Evolutionary conservation across 2,113 vertebrate species (phyloP), one percentile per base, ranked within the genome.

Genomic region (Lasiurus borealis): DNA sequence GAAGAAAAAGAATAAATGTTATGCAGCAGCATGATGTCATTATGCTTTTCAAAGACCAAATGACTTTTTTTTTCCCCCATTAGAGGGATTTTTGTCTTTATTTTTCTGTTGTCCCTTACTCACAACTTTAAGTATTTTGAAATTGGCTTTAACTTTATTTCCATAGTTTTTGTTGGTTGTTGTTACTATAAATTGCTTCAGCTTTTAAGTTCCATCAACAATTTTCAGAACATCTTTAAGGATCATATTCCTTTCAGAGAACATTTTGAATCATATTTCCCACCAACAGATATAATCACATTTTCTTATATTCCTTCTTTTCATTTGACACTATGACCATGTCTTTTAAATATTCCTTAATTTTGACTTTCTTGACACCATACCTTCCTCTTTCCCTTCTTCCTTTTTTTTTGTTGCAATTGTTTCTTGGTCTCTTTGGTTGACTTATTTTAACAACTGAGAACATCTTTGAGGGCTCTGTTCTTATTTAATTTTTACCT

Each of bases 81-180:
- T 68, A n/a, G 46, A 89, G 34, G 14, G 1, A 64, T 52, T 46
- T 71, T 87, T 73, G 8, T 3, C 7, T 0, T 9, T 25, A n/a
- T 16, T 7, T 27, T 15, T 18, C 4, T 12, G 23, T 81, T 75
- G 44, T 48, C 29, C 23, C 40, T 59, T 87, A 66, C 34, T 85
- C 25, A 62, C 1, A 78, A 50, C 4, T 73, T 82, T 62, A 23
- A 7, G 0, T 40, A 40, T 40, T 29, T 46, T 80, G 19, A 93
- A 86, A 62, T 88, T 76, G 72, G 18, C 59, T 81, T 93, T 82
- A 93, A 73, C 29, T 85, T 93, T 86, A 81, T 96, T 95, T 93
- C 2, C 46, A 80, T 73, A 48, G 27, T 83, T 57, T 25, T 75
- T 90, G 34, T 72, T 95, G 71, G 64, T 68, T 83, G 9, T 87